Base-by-base conservation (phyloP, 2,797 vertebrate species). In the Macropodus opercularis region DNA sequence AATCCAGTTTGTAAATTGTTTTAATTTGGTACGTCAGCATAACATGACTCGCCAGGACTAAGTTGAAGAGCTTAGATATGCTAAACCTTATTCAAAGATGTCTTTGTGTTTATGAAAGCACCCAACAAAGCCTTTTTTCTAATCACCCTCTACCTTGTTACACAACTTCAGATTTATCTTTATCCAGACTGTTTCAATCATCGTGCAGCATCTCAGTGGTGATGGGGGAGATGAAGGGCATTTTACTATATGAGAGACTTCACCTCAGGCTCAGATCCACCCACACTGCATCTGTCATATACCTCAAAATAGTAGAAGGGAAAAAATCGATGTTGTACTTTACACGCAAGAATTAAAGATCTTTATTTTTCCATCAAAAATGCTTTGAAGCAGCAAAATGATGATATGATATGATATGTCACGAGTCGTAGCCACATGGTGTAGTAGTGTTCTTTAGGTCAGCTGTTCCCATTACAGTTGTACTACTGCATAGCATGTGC, bases 231-330 rank as follows among this genome's bases (percentile, higher is more conserved):
- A 63, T 56, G 44, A 69, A 75, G 42, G 36, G 18, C 49, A 29
- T 66, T 74, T 64, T 70, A 68, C 51, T 42, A 31, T 60, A 36
- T 38, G 44, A 53, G 18, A 69, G 31, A 69, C 41, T 39, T 59
- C 58, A 80, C 71, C 72, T 72, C 69, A 63, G 66, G 62, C 75
- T 70, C 42, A 15, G 41, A 61, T 48, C 40, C 26, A 21, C 69
- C 75, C 66, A 72, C 67, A 46, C 60, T 29, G 63, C 43, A 79
- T 79, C 56, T 81, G 67, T 50, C 32, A 47, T 44, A 17, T 19
- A 49, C 50, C 72, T 79, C 46, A 42, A 58, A 76, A 69, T 61
- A 79, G 52, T 36, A 26, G 24, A 51, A 54, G 40, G 8, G 18
- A 10, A 34, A 48, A 63, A 77, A 81, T 82, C 72, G 53, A 71